These are phyloP conservation scores for Pseudomyrmex concolor DNA, from an alignment of 1,140 invertebrate genomes.

Conservation along the genomic window DNA sequence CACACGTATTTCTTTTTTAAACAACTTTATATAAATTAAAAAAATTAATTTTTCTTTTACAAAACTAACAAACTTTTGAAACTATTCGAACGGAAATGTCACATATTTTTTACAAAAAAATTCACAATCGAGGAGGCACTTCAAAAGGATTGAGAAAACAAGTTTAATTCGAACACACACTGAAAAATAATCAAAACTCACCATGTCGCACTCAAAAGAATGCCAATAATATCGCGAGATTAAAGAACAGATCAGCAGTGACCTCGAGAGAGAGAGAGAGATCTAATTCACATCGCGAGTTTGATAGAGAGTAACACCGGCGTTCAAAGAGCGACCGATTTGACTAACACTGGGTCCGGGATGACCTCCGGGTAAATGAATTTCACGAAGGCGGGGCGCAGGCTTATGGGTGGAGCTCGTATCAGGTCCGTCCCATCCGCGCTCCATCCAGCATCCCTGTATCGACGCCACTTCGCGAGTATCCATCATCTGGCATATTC, in stretches of 20 bases:
- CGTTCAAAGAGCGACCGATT: constrained; percentile 59
- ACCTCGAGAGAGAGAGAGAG: neutral
- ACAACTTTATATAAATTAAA: too few relatives aligned
- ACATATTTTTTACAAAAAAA: neutral
- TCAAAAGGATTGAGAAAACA: neutral
- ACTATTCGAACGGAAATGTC: too few relatives aligned
- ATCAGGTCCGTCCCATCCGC: constrained; percentile 66
- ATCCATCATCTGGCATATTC: neutral
- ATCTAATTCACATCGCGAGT: constrained; percentile 17
- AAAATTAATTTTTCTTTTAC: too few relatives aligned
- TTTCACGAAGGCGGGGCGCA: constrained; percentile 78
- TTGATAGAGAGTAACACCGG: constrained; percentile 33
- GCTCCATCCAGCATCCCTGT: constrained; percentile 71
- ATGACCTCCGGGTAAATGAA: constrained; percentile 71
- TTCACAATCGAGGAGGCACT: neutral
- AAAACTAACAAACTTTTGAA: too few relatives aligned
- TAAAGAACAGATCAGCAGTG: neutral
- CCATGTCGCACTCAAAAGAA: constrained; percentile 15
- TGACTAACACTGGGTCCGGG: constrained; percentile 67
- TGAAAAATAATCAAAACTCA: constrained; percentile 18
- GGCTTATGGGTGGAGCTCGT: constrained; percentile 77
- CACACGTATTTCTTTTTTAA: too few relatives aligned
- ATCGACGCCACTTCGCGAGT: constrained; percentile 31
- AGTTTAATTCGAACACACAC: neutral
- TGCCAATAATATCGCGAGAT: neutral